These are phyloP conservation scores for Etheostoma perlongum DNA, from an alignment of 2,797 vertebrate genomes.

Conservation along the genomic window DNA sequence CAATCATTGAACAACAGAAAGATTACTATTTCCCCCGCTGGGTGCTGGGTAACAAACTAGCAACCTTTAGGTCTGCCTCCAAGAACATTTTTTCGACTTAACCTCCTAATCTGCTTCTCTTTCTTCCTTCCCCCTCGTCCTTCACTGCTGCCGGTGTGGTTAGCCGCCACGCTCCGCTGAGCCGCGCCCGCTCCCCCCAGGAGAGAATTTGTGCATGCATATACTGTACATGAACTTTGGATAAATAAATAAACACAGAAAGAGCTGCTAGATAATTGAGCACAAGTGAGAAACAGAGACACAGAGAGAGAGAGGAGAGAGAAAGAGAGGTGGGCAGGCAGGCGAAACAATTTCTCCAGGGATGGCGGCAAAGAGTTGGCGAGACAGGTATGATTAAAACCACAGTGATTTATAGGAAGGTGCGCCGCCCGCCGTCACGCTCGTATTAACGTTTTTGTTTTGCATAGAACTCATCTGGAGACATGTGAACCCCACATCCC, in stretches of 20 bases:
- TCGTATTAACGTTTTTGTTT: slow-evolving; percentile 74
- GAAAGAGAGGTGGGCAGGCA: slow-evolving; percentile 68
- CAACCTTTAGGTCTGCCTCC: slow-evolving; percentile 64
- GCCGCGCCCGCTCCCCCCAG: slow-evolving; percentile 84
- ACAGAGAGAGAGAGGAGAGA: slow-evolving; percentile 81
- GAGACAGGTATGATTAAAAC: slow-evolving; percentile 97
- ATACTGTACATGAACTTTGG: slow-evolving; percentile 93
- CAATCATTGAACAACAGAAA: slow-evolving; percentile 25
- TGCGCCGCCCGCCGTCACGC: slow-evolving; percentile 86
- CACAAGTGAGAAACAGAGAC: slow-evolving; percentile 88
- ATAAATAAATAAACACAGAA: slow-evolving; percentile 95
- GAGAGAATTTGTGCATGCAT: slow-evolving; percentile 90
- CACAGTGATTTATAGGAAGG: slow-evolving; percentile 95
- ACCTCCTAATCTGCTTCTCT: slow-evolving; percentile 69
- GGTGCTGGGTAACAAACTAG: slow-evolving; percentile 58
- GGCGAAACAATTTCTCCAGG: slow-evolving; percentile 87
- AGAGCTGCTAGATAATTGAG: slow-evolving; percentile 96
- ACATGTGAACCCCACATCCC: slow-evolving; percentile 54
- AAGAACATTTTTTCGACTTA: slow-evolving; percentile 58
- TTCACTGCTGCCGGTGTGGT: slow-evolving; percentile 84
- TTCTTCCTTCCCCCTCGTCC: slow-evolving; percentile 23
- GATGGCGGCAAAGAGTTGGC: slow-evolving; percentile 78
- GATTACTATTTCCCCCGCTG: slow-evolving; percentile 3
- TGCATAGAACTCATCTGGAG: slow-evolving; percentile 81
- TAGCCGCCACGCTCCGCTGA: slow-evolving; percentile 88